These are phyloP conservation scores for Halcyon senegalensis DNA, from an alignment of 2,113 vertebrate genomes.

Conservation along the genomic window DNA sequence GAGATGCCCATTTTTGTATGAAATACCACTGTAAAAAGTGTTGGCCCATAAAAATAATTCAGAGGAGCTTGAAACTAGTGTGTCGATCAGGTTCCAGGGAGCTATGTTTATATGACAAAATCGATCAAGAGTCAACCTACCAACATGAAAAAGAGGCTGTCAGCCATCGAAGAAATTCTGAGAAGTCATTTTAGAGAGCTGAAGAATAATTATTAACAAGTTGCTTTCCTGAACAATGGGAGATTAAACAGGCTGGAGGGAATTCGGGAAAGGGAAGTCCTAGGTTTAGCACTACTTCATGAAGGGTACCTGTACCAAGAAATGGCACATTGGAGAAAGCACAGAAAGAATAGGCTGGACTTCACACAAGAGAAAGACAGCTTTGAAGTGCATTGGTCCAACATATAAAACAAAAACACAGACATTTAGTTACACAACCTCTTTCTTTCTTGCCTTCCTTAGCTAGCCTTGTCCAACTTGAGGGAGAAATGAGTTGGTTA, in stretches of 20 bases:
- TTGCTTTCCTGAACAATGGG: neutral
- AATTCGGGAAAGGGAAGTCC: neutral
- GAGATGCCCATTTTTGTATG: neutral
- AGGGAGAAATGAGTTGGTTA: neutral
- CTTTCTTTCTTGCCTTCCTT: neutral
- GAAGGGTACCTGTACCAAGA: rapidly evolving
- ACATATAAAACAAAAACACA: neutral
- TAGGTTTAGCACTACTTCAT: neutral
- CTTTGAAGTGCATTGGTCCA: neutral
- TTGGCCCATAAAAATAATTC: neutral
- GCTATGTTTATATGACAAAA: neutral
- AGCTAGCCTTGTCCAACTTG: neutral
- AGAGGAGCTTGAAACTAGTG: neutral
- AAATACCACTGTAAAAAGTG: neutral
- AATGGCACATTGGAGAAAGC: neutral
- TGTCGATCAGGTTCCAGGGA: neutral
- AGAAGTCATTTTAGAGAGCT: neutral
- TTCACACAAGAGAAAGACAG: neutral
- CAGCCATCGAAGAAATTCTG: neutral
- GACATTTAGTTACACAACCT: neutral
- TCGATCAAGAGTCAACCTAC: neutral
- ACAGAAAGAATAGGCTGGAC: neutral
- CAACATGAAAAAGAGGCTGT: rapidly evolving
- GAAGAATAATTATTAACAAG: neutral
- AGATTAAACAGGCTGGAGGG: neutral